Percentiles rank a stretch among this genome's conserved stretches.
Evolutionary conservation across 2,888 invertebrate genomes (phyloP).

Genomic region (Orchesella flavescens): DNA sequence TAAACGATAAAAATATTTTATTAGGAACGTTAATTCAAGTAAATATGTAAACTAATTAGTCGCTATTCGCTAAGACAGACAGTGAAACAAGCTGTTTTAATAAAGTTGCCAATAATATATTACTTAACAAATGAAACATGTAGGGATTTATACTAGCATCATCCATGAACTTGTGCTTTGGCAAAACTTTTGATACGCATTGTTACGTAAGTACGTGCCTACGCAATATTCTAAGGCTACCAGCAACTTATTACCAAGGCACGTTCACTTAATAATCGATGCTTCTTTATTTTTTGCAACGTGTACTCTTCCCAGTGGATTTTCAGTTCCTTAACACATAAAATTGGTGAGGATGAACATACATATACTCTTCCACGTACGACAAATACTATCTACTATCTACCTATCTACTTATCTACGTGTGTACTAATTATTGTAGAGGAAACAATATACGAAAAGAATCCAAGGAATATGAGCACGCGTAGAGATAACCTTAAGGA

Average conservation of each 20-base stretch:
- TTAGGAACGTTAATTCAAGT: not conserved
- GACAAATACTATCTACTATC: too few relatives aligned
- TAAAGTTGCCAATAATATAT: slow-evolving; percentile 2
- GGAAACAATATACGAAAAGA: too few relatives aligned
- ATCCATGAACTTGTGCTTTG: slow-evolving; percentile 41
- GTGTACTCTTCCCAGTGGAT: slow-evolving; percentile 34
- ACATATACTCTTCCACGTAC: too few relatives aligned
- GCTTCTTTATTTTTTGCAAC: not conserved
- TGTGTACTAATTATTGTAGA: too few relatives aligned
- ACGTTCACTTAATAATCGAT: slow-evolving; percentile 24
- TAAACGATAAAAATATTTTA: not conserved
- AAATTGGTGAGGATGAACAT: slow-evolving; percentile 17
- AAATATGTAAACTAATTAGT: not conserved
- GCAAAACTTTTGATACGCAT: slow-evolving; percentile 19
- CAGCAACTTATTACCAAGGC: slow-evolving; percentile 7
- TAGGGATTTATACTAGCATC: not conserved
- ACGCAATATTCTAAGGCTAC: not conserved
- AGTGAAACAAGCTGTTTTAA: not conserved
- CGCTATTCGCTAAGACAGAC: too few relatives aligned
- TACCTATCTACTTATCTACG: too few relatives aligned
- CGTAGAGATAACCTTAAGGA: too few relatives aligned
- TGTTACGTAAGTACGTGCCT: not conserved
- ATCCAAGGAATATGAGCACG: too few relatives aligned
- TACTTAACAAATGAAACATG: not conserved
- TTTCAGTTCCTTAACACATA: slow-evolving; percentile 31